Percentiles rank a stretch among this genome's conserved stretches.
These are phyloP conservation scores for Phalacrocorax carbo DNA, from an alignment of 2,113 vertebrate genomes.

Conservation along the genomic window DNA sequence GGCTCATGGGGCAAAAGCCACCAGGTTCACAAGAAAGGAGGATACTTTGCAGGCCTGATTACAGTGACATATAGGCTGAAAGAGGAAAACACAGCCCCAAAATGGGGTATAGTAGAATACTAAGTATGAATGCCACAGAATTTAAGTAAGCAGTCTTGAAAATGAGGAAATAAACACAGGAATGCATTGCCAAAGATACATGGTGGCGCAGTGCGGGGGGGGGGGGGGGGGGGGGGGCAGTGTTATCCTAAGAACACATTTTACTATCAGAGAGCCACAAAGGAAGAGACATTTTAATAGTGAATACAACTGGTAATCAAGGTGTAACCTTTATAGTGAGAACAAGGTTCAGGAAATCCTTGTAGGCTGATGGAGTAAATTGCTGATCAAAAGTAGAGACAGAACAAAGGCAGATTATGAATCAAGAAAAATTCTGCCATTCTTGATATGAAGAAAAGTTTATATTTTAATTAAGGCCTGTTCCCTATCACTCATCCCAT, in stretches of 20 bases:
- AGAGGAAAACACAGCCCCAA: not conserved
- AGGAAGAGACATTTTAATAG: constrained; percentile 7
- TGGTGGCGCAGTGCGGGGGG: not conserved
- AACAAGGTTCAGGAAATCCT: not conserved
- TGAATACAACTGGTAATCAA: constrained; percentile 29
- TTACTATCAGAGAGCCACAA: constrained; percentile 35
- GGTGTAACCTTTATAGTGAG: not conserved
- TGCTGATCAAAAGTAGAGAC: constrained; percentile 21
- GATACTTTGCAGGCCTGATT: not conserved
- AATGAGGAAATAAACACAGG: constrained; percentile 3
- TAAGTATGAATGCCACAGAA: not conserved
- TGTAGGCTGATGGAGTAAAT: constrained; percentile 6
- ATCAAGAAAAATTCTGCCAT: not conserved
- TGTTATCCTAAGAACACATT: not conserved
- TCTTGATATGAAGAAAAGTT: not conserved
- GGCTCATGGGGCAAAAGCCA: not conserved
- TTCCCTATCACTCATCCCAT: not conserved
- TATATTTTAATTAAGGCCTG: not conserved
- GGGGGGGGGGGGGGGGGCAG: not conserved
- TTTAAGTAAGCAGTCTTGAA: not conserved
- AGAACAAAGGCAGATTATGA: constrained; percentile 32
- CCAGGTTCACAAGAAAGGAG: not conserved
- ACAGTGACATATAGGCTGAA: not conserved
- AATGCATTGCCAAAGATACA: not conserved
- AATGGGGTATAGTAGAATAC: not conserved